phyloP scores from a whole-genome alignment of 2,113 vertebrate genomes.

The Amphiprion ocellaris region DNA sequence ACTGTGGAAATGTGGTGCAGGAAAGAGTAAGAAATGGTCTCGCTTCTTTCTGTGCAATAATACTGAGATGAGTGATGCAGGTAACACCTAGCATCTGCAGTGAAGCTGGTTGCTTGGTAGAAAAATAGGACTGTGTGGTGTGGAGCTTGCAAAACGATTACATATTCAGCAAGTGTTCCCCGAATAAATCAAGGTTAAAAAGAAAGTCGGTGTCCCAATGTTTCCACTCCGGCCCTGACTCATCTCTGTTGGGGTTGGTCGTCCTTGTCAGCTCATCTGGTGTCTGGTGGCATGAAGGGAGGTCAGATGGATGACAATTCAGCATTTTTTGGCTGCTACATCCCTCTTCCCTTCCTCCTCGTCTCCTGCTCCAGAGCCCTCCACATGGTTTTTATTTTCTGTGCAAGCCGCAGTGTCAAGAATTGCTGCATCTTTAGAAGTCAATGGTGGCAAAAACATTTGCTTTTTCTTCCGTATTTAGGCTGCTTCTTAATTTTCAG shows the following conservation, averaged over 20 bases:
- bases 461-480: conserved; percentile 30
- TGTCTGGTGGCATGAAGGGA: conserved; percentile 34
- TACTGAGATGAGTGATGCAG: conserved; percentile 30
- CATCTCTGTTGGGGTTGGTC: conserved; percentile 41
- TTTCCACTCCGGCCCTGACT: conserved; percentile 42
- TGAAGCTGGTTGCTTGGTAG: not conserved
- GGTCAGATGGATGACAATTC: conserved; percentile 33
- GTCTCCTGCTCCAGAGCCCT: conserved; percentile 21
- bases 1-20: conserved; percentile 35
- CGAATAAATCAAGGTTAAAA: conserved; percentile 46
- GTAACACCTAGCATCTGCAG: conserved; percentile 30
- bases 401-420: conserved; percentile 46
- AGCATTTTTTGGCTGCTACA: conserved; percentile 41
- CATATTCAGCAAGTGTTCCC: conserved; percentile 24
- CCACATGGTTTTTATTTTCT: conserved; percentile 54
- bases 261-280: conserved; percentile 41
- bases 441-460: conserved; percentile 31
- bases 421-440: conserved; percentile 43
- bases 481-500: conserved; percentile 20
- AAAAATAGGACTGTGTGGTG: not conserved
- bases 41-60: not conserved
- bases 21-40: conserved; percentile 54
- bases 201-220: conserved; percentile 27
- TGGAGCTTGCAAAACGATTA: conserved; percentile 10
- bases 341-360: conserved; percentile 28